These are phyloP conservation scores for Sitta carolinensis DNA, from an alignment of 2,797 vertebrate species.

Conservation along the genomic window DNA sequence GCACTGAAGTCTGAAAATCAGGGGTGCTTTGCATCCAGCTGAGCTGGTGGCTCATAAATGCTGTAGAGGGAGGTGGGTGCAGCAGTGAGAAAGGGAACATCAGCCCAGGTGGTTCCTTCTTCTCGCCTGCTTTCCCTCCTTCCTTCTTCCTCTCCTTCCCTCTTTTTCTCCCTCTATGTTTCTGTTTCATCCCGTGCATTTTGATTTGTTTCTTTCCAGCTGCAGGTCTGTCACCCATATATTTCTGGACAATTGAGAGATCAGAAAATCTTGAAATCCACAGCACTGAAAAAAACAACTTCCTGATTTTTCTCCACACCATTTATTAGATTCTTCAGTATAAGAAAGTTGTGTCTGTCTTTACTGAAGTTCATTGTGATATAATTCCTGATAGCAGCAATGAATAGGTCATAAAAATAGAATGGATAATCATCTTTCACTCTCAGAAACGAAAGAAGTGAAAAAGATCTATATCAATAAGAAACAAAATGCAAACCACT, in stretches of 20 bases:
- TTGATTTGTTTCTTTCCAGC: neutral
- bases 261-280: neutral
- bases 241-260: neutral
- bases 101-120: neutral
- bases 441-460: neutral
- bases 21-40: neutral
- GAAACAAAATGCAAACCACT: neutral
- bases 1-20: neutral
- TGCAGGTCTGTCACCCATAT: neutral
- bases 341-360: conserved; percentile 3
- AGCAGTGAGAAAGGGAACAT: neutral
- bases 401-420: conserved; percentile 1
- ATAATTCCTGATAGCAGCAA: neutral
- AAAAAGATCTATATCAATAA: neutral
- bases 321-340: conserved; percentile 12
- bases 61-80: neutral
- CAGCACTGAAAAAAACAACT: neutral
- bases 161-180: neutral
- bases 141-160: neutral
- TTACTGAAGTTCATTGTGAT: neutral
- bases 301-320: neutral
- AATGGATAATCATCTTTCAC: neutral
- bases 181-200: neutral
- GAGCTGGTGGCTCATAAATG: neutral
- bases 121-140: neutral